These are phyloP conservation scores for Cephalopterus ornatus DNA, from an alignment of 2,113 vertebrate species.

Conservation along the genomic window DNA sequence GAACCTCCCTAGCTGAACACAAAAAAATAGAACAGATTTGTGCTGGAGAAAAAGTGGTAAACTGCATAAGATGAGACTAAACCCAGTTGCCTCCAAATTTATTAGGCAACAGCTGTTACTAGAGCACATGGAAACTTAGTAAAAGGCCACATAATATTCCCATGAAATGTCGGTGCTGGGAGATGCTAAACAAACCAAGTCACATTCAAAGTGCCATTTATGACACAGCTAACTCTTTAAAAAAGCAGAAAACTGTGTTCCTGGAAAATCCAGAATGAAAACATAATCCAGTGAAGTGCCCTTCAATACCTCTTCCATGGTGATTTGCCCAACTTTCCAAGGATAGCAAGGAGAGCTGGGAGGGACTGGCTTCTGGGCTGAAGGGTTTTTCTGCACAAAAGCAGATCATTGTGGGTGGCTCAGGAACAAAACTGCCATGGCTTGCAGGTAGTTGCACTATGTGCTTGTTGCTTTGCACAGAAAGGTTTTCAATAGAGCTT, in stretches of 20 bases:
- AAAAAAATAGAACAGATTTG: background rate
- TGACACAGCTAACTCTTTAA: background rate
- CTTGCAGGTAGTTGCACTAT: background rate
- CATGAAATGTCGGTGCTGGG: background rate
- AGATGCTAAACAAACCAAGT: background rate
- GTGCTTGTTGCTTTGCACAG: background rate
- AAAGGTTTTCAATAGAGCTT: conserved; percentile 42
- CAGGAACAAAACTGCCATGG: background rate
- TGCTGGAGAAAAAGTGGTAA: background rate
- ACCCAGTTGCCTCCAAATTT: background rate
- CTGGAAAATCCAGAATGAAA: background rate
- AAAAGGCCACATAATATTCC: background rate
- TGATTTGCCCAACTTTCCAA: background rate
- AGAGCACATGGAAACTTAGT: background rate
- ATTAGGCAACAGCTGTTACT: background rate
- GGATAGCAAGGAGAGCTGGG: background rate
- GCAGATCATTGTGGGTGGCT: background rate
- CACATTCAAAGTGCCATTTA: background rate
- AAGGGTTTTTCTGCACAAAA: background rate
- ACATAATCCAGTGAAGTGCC: background rate
- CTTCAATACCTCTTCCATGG: background rate
- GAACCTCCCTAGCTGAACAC: background rate
- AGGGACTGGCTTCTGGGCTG: background rate
- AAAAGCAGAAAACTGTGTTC: background rate
- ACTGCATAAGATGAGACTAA: background rate